phyloP scores from a whole-genome alignment of 2,888 invertebrate species.

The Trachelus tabidus region DNA sequence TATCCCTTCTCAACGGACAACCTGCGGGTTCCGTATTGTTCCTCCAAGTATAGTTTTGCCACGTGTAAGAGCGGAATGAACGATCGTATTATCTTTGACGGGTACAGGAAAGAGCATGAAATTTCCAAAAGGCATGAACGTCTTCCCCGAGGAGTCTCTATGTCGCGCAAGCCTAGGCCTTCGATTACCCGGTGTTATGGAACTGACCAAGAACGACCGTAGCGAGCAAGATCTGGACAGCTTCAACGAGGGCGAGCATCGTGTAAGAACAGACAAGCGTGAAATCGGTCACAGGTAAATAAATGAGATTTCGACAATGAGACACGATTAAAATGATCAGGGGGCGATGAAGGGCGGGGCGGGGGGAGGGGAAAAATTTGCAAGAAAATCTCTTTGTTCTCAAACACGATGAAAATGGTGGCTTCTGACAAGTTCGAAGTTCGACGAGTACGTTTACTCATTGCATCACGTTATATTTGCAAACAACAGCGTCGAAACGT shows the following conservation, averaged over 20 bases:
- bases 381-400: background rate
- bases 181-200: constrained; percentile 31
- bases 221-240: constrained; percentile 57
- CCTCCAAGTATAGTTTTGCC: background rate
- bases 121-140: constrained; percentile 34
- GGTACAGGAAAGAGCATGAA: constrained; percentile 37
- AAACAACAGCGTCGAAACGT: background rate
- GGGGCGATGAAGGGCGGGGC: background rate
- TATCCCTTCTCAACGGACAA: background rate
- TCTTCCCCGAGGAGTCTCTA: constrained; percentile 35
- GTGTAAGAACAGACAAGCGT: constrained; percentile 54
- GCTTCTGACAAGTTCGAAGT: background rate
- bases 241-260: constrained; percentile 50
- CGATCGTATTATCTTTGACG: constrained; percentile 9
- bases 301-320: background rate
- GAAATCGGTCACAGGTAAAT: constrained; percentile 62
- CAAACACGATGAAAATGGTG: too few species aligned
- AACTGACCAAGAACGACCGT: constrained; percentile 50
- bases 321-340: background rate
- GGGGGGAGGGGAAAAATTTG: background rate
- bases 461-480: background rate
- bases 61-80: background rate
- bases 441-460: background rate
- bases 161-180: constrained; percentile 35
- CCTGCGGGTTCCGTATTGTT: background rate